Conservation (phyloP, 2,113 vertebrate genomes). For the Brachirus orientalis region DNA sequence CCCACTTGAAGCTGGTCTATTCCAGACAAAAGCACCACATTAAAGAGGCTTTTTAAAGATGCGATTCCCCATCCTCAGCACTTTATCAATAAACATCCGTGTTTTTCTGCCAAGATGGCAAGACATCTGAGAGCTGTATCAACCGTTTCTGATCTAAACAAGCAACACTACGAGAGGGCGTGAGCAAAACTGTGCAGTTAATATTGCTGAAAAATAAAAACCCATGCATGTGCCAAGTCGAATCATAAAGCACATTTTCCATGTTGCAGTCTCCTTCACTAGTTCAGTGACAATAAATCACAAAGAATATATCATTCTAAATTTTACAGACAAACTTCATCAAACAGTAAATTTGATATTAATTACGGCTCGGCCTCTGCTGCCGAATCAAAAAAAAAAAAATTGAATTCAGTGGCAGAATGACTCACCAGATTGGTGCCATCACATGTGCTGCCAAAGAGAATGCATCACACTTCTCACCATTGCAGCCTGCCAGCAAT, state of each 20-base stretch:
- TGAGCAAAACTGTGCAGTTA: too few species aligned
- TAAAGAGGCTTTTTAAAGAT: conserved; percentile 31
- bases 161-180: conserved; percentile 12
- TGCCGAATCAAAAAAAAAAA: conserved; percentile 53
- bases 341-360: conserved; percentile 54
- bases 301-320: conserved; percentile 19
- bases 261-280: conserved; percentile 16
- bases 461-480: conserved; percentile 55
- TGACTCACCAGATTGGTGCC: conserved; percentile 73
- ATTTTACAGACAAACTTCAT: conserved; percentile 3
- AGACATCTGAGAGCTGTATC: conserved; percentile 35
- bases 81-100: conserved; percentile 20
- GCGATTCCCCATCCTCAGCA: conserved; percentile 23
- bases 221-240: neutral
- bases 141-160: conserved; percentile 23
- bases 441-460: conserved; percentile 67
- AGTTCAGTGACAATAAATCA: conserved; percentile 4
- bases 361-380: conserved; percentile 55
- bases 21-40: conserved; percentile 20
- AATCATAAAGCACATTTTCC: conserved; percentile 7
- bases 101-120: conserved; percentile 39
- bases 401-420: conserved; percentile 53
- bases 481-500: conserved; percentile 27
- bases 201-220: neutral
- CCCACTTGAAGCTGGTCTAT: conserved; percentile 13